Evolutionary conservation across 2,797 vertebrate genomes (phyloP).

Genomic region (Tapera naevia): DNA sequence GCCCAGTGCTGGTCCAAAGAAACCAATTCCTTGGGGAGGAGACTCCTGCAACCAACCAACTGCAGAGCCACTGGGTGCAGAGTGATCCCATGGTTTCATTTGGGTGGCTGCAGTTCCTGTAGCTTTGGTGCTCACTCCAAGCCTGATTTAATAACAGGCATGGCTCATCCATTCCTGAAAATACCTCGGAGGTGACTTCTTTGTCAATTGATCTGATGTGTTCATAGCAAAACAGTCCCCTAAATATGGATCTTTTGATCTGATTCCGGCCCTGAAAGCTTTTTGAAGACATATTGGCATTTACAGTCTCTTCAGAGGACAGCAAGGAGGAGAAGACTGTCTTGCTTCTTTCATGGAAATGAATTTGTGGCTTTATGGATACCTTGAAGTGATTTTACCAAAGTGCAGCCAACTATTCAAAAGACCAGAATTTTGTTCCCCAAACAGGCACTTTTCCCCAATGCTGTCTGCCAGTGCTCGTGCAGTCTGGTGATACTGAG

Average conservation of each 20-base stretch:
- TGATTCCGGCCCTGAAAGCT: neutral
- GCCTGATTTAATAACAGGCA: no score
- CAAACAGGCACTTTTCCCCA: neutral
- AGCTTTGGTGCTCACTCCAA: neutral
- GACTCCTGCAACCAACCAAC: neutral
- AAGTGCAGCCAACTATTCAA: neutral
- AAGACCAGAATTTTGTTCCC: neutral
- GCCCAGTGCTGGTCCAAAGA: no score
- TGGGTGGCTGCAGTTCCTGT: neutral
- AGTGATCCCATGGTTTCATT: neutral
- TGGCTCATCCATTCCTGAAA: neutral
- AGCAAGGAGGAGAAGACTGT: neutral
- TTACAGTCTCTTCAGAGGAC: neutral
- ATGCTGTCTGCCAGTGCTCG: neutral
- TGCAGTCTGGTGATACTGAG: neutral
- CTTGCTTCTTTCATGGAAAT: neutral
- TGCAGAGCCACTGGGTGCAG: no score
- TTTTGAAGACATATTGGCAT: neutral
- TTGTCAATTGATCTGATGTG: no score
- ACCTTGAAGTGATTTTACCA: neutral
- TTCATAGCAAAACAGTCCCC: neutral
- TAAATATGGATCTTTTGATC: neutral
- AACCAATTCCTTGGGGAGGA: neutral
- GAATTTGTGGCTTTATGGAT: neutral
- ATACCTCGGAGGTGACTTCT: neutral